Evolutionary conservation across 2,797 vertebrate species (phyloP).

Genomic region (Australoheros facetus): DNA sequence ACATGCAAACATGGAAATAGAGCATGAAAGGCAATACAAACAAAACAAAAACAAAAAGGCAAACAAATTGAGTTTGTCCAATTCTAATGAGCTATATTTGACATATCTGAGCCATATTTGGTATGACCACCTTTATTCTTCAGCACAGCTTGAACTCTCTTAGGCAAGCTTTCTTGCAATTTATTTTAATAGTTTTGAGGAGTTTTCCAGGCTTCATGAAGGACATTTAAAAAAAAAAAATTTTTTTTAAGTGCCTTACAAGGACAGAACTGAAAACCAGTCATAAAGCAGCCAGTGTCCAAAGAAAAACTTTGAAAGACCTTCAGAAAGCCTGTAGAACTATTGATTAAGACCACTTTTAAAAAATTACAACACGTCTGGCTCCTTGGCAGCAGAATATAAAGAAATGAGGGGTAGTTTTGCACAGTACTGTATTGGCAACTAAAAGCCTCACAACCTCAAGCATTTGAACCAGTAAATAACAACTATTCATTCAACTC

Average conservation of each 20-base stretch:
- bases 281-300: not conserved
- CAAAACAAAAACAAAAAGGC: not conserved
- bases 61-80: not conserved
- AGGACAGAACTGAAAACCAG: not conserved
- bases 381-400: too few relatives aligned
- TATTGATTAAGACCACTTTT: not conserved
- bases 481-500: not conserved
- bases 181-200: not conserved
- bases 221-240: not conserved
- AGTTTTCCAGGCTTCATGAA: not conserved
- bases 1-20: not conserved
- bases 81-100: not conserved
- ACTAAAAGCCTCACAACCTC: too few relatives aligned
- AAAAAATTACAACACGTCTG: too few relatives aligned
- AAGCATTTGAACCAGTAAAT: accelerated
- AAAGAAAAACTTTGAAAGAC: not conserved
- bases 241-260: not conserved
- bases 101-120: too few relatives aligned
- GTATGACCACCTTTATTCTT: not conserved
- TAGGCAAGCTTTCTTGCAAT: not conserved
- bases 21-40: too few relatives aligned
- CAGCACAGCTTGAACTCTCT: not conserved
- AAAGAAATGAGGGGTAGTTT: too few relatives aligned
- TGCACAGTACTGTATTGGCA: too few relatives aligned
- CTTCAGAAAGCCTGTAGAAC: not conserved